A percentile compares a stretch with the other conserved stretches of the same genome.
Evolutionary conservation across 2,888 invertebrate species (phyloP).

Genomic region (Drosophila hawaiiensis): DNA sequence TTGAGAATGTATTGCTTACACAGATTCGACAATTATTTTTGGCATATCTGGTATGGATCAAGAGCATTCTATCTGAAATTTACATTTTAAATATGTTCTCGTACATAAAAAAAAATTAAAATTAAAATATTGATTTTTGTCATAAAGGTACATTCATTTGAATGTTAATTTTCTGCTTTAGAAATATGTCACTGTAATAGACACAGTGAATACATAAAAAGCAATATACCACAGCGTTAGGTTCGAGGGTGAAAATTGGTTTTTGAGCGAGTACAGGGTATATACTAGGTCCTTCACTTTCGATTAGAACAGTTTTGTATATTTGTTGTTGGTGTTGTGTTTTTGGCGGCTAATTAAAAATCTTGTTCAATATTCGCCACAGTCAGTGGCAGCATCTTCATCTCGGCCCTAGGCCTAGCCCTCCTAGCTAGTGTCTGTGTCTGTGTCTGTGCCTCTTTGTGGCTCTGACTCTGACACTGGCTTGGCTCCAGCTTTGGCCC

Average conservation of each 20-base stretch:
- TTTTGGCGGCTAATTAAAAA: conserved; percentile 77
- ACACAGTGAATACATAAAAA: neutral
- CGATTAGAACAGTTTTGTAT: neutral
- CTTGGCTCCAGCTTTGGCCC: conserved; percentile 54
- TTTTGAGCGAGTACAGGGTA: neutral
- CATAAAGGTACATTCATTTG: no score
- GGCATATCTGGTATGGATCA: no score
- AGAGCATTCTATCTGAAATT: neutral
- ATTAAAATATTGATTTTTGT: neutral
- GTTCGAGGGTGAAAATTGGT: no score
- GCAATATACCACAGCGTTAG: neutral
- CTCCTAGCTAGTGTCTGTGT: conserved; percentile 13
- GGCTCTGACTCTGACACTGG: conserved; percentile 42
- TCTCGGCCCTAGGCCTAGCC: conserved; percentile 34
- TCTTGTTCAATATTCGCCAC: conserved; percentile 79
- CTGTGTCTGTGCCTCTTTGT: conserved; percentile 9
- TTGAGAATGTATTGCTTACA: neutral
- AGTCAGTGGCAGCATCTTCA: conserved; percentile 54
- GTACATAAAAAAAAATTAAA: neutral
- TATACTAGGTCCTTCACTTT: neutral
- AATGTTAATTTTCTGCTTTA: neutral
- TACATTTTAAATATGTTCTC: neutral
- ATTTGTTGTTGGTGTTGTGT: conserved; percentile 8
- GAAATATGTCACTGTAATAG: neutral
- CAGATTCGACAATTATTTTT: neutral